phyloP scores from a whole-genome alignment of 2,888 invertebrate species.

The Chloromyia formosa region DNA sequence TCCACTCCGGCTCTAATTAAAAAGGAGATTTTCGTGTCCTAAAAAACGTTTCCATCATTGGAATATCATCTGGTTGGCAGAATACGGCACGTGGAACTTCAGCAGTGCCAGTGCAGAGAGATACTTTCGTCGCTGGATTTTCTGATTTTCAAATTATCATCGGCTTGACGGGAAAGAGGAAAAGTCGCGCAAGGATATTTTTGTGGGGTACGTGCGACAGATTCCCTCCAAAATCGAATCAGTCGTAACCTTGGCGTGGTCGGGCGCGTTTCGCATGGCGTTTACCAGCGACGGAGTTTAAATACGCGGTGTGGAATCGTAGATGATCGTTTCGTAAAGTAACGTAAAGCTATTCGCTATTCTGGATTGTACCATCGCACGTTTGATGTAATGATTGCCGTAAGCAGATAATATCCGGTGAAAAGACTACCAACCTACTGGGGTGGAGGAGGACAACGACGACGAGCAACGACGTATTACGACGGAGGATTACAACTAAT shows the following conservation, averaged over 20 bases:
- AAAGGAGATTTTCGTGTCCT: background rate
- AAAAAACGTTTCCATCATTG: conserved; percentile 7
- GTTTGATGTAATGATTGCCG: conserved; percentile 38
- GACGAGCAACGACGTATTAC: conserved; percentile 17
- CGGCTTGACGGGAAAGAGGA: background rate
- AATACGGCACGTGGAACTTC: background rate
- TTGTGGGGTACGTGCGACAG: background rate
- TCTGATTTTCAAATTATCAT: no score
- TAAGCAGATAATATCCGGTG: conserved; percentile 43
- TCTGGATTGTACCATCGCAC: background rate
- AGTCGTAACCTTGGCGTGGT: background rate
- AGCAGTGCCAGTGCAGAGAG: no score
- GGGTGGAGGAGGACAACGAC: conserved; percentile 8
- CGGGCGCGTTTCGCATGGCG: no score
- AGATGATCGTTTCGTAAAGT: background rate
- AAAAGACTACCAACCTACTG: conserved; percentile 10
- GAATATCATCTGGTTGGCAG: background rate
- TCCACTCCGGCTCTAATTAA: conserved; percentile 2
- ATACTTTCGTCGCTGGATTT: no score
- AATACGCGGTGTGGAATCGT: background rate
- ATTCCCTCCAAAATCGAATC: conserved; percentile 3
- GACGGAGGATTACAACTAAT: conserved; percentile 21
- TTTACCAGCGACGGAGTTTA: background rate
- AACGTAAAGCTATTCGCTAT: background rate
- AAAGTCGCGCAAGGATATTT: no score